phyloP scores from a whole-genome alignment of 2,113 vertebrate species.

The Oophaga pumilio region DNA sequence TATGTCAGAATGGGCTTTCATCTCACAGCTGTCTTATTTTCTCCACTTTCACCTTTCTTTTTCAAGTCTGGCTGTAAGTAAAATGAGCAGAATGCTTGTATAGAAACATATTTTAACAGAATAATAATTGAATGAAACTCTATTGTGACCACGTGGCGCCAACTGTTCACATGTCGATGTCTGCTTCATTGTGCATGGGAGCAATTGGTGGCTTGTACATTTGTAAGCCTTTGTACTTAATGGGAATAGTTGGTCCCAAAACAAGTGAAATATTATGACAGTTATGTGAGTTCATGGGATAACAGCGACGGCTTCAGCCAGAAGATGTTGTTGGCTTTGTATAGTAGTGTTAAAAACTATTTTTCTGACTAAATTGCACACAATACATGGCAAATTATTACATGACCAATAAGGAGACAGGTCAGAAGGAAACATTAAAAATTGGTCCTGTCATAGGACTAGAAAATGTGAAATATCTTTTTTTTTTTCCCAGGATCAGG shows the following conservation, averaged over 20 bases:
- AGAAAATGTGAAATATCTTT: too few relatives aligned
- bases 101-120: not conserved
- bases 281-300: not conserved
- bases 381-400: not conserved
- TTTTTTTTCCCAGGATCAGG: too few relatives aligned
- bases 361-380: not conserved
- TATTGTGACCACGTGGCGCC: not conserved
- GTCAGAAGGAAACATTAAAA: not conserved
- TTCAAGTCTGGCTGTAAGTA: not conserved
- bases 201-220: conserved; percentile 1
- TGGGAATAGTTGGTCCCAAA: conserved; percentile 1
- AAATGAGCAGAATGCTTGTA: not conserved
- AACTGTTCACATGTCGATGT: not conserved
- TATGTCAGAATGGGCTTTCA: not conserved
- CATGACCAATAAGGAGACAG: not conserved
- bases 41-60: conserved; percentile 1
- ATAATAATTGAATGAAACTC: conserved; percentile 2
- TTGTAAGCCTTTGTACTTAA: not conserved
- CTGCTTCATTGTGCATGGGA: conserved; percentile 6
- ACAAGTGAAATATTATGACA: not conserved
- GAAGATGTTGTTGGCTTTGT: not conserved
- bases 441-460: not conserved
- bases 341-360: not conserved
- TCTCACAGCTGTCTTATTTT: not conserved
- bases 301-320: not conserved